Evolutionary conservation across 2,888 invertebrate genomes (phyloP), one percentile per base, ranked within the genome.

Genomic region (Koerneria pararmatus): DNA sequence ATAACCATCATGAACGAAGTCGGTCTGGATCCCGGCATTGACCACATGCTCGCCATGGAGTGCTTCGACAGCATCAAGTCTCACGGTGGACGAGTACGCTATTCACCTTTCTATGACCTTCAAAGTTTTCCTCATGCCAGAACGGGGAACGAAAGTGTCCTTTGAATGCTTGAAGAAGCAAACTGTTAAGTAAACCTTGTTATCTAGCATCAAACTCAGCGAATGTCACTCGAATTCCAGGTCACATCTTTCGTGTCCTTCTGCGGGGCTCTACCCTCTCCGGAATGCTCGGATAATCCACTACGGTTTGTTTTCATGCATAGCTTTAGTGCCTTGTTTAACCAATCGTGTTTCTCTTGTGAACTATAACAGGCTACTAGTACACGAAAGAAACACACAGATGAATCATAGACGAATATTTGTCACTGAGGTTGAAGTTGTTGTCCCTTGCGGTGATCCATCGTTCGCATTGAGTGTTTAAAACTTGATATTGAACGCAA

Each of bases 11-110:
- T 99, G 72, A 98, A 97, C 83, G 98, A 98, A 86, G 90, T 95
- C 0, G 98, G 98, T 0, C 87, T 99, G 35, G 98, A 99, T 84
- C 98, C 98, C 0, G 98, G 97, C n/a, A 94, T 95, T 75, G 95
- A 95, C 84, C 98, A 98, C 85, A 87, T 99, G 74, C 85, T 99
- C 65, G 98, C 98, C 0, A 88, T 97, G 85, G 95, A 99, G 84
- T 94, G 93, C 83, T 94, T 98, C 78, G 93, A 97, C 83, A 91
- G 94, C 78, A 89, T 92, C 15, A 90, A 83, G 59, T 83, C 84
- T 31, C 84, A 91, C 81, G 97, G 95, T 3, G 97, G 95, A 53
- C 89, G 91, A 82, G 86, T 87, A 34, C 61, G 65, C 2, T 15
- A 1, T 19, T 5, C 19, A 1, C 6, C 11, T 46, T 46, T 46